Evolutionary conservation across 2,888 invertebrate genomes (phyloP).

Genomic region (Leptinotarsa rubiginosa): DNA sequence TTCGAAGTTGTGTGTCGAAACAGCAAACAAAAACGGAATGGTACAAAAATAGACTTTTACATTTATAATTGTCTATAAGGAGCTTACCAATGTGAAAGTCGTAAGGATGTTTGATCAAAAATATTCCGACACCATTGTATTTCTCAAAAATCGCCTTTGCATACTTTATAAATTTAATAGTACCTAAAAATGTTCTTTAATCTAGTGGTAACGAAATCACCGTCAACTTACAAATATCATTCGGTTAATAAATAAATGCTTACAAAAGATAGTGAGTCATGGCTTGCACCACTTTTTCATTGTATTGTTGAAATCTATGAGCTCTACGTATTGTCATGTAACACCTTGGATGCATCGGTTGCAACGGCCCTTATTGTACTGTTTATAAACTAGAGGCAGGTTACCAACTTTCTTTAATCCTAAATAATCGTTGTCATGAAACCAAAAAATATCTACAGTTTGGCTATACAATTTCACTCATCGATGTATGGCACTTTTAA

Average conservation of each 20-base stretch:
- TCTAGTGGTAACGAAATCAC: constrained; percentile 62
- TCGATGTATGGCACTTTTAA: constrained; percentile 61
- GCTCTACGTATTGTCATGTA: constrained; percentile 67
- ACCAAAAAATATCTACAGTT: constrained; percentile 48
- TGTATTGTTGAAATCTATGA: constrained; percentile 65
- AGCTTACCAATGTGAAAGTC: neutral
- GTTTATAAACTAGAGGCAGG: constrained; percentile 62
- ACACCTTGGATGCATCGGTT: constrained; percentile 64
- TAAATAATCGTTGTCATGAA: constrained; percentile 42
- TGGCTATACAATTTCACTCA: constrained; percentile 55
- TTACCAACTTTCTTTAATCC: constrained; percentile 51
- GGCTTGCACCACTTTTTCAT: constrained; percentile 67
- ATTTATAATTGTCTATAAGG: neutral
- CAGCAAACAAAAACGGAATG: constrained; percentile 2
- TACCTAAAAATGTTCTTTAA: constrained; percentile 50
- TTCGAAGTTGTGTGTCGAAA: constrained; percentile 21
- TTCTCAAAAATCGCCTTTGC: constrained; percentile 30
- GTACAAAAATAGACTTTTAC: no score
- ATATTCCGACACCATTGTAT: neutral
- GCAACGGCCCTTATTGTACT: constrained; percentile 63
- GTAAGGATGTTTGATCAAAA: no score
- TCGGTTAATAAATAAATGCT: constrained; percentile 62
- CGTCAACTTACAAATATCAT: constrained; percentile 56
- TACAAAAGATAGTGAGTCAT: constrained; percentile 63
- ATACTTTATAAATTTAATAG: constrained; percentile 30